Base-by-base conservation (phyloP, 2,113 vertebrate species). In the Falco punctatus region DNA sequence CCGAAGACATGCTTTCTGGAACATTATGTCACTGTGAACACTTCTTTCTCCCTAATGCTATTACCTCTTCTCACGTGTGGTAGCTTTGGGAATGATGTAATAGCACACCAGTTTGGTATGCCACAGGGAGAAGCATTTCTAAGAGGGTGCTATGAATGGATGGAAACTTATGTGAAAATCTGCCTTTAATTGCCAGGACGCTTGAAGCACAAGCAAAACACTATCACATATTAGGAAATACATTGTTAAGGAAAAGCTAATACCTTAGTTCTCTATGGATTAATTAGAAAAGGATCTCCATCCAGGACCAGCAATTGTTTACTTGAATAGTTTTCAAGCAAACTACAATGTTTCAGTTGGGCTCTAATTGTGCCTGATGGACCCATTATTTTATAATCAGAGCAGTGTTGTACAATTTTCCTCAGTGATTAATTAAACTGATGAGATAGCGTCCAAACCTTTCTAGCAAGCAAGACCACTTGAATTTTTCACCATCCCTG, bases 331-430 rank as follows among this genome's bases (percentile, higher is more conserved):
- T 98, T 99, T 99, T 98, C 44, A 61, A 91, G 96, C 96, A 97
- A 97, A 98, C 98, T 98, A 95, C 97, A 97, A 96, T 98, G 98
- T 98, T 99, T 98, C 98, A 97, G 92, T 97, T 94, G 96, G 94
- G 88, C 96, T 97, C 92, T 99, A 99, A 99, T 99, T 99, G 98
- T 98, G 97, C 99, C 98, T 99, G 98, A 98, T 98, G 98, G 99
- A 98, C 98, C 98, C 94, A 98, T 99, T 97, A 98, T 94, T 93
- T 95, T 96, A 92, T 98, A 98, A 98, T 98, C 95, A 90, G 98
- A 98, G 95, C 97, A 97, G 96, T 54, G 70, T 88, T 96, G 98
- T 96, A 94, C 59, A 94, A 58, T 92, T 97, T 97, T 97, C 99
- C 97, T 98, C 21, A 40, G 97, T 97, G 99, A 93, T 99, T 99